Conservation (phyloP, 2,888 invertebrate genomes). For the Chouioia cunea region DNA sequence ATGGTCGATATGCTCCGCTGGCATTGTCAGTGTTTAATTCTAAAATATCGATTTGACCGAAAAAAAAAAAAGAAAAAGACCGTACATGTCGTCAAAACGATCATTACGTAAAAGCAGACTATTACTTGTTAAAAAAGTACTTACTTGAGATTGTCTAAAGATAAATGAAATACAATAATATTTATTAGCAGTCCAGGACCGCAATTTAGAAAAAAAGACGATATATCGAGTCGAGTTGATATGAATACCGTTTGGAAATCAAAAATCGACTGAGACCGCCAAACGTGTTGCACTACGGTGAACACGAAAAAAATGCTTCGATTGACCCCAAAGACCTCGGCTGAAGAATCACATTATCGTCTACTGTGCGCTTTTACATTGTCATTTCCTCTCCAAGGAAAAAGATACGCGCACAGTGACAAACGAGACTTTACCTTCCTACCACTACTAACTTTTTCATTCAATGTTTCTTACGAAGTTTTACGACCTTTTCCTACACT, state of each 20-base stretch:
- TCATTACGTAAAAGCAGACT: too few species aligned
- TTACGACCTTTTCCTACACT: too few species aligned
- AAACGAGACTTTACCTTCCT: too few species aligned
- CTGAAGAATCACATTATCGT: slow-evolving; percentile 59
- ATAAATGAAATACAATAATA: neutral
- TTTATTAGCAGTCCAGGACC: neutral
- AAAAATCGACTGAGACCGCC: slow-evolving; percentile 30
- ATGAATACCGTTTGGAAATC: slow-evolving; percentile 11
- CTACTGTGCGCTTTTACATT: slow-evolving; percentile 50
- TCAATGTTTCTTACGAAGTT: too few species aligned
- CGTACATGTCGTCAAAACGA: too few species aligned
- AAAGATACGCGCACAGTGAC: slow-evolving; percentile 7
- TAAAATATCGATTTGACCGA: neutral
- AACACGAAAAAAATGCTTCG: slow-evolving; percentile 47
- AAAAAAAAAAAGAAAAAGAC: too few species aligned
- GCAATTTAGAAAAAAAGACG: too few species aligned
- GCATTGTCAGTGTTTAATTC: slow-evolving; percentile 38
- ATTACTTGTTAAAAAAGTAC: too few species aligned
- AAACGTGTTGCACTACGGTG: slow-evolving; percentile 4
- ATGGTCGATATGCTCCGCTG: slow-evolving; percentile 42
- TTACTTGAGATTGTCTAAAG: neutral
- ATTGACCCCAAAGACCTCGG: slow-evolving; percentile 58
- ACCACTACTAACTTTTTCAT: too few species aligned
- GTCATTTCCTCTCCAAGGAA: slow-evolving; percentile 62
- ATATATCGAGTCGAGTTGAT: neutral